Evolutionary conservation across 2,888 invertebrate genomes (phyloP), one percentile per base, ranked within the genome.

Genomic region (Phyllotreta striolata): DNA sequence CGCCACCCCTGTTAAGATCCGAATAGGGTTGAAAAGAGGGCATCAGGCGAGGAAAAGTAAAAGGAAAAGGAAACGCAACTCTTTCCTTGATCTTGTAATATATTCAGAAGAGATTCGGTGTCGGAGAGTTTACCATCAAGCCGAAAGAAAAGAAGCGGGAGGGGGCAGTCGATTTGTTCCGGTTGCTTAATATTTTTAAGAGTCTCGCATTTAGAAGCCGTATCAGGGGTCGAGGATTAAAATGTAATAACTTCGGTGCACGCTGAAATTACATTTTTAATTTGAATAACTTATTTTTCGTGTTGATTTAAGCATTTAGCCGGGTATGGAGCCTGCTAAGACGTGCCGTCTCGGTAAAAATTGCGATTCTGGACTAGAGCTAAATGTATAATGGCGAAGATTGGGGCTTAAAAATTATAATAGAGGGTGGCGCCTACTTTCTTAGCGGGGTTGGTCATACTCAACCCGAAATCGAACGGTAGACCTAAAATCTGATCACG

Each of bases 361-460:
- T 87, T 87, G 87, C 86, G 87, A 87, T 87, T 87, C 86, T 83
- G 83, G 85, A 85, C 85, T 85, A 87, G 87, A 87, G 87, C 87
- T 87, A 87, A 86, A 85, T 87, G 86, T 87, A 86, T 86, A 87
- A 87, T 86, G 87, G 86, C 85, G 84, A 86, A 87, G 87, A 87
- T 87, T 87, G 87, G 87, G 83, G 87, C 87, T 87, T 87, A 87
- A 87, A 87, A 87, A 87, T 87, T 87, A 87, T 87, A 87, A 87
- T 87, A 86, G 86, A 72, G 77, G 75, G 78, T 77, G 83, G 83
- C 61, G 55, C 52, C 60, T 66, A 58, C 61, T 64, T 63, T 65
- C 58, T 54, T 55, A 56, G 63, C 64, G 44, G 60, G 52, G 60
- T 63, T 62, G 68, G 66, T 66, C 67, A 55, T 65, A 57, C 58